Evolutionary conservation across 1,140 invertebrate genomes (phyloP), one percentile per base, ranked within the genome.

Genomic region (Oreohelix idahoensis): DNA sequence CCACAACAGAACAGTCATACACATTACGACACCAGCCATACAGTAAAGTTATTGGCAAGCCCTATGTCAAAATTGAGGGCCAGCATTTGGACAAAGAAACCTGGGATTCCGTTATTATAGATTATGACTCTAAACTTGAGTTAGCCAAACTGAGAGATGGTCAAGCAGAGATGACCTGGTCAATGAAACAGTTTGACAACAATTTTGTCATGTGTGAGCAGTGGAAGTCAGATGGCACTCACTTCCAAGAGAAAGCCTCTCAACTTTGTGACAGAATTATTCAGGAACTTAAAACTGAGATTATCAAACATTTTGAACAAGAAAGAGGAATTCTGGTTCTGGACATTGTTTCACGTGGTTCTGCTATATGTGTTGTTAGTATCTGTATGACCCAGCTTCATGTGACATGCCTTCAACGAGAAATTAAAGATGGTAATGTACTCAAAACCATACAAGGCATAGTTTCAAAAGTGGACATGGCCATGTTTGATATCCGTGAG

Each of bases 221-320:
- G n/a, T 86, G 84, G 88, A 71, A 87, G 81, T 73, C 84, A 23
- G 73, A 81, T 71, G 81, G 84, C 17, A 75, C 79, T 36, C 51
- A 83, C 45, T 88, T 86, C 70, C 81, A 86, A 10, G 78, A 85
- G 36, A 85, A 87, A 36, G 58, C 85, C 2, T 39, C 83, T 32
- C 84, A 84, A 20, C 86, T 88, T 76, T 89, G 85, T 76, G 75
- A 83, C 20, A 77, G 83, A n/a, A 83, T 89, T 66, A 84, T 86
- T 35, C 84, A 84, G 49, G 83, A 84, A 15, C 73, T 86, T 15
- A 83, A 87, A 23, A 86, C 84, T 17, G 73, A 87, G 32, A 82
- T 90, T 10, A 83, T 89, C 38, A 91, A 88, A 83, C 89, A 91
- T 84, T 88, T 91, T 75, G 90, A 91, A 83, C 89, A 90, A 80